Evolutionary conservation across 2,113 vertebrate species (phyloP).

Genomic region (Xiphorhynchus elegans): DNA sequence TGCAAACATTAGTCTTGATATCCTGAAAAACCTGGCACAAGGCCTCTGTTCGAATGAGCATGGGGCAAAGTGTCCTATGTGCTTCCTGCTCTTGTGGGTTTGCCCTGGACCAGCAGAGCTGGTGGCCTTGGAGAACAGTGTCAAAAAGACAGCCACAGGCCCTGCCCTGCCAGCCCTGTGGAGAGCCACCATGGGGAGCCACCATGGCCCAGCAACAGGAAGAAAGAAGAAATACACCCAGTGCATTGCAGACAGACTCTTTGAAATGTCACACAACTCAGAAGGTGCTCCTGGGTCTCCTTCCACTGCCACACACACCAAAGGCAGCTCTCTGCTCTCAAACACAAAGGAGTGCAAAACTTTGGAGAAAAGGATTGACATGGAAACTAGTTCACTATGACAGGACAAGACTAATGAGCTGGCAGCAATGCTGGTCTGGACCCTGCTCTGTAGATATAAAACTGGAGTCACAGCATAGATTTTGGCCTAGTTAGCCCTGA

Average conservation of each 20-base stretch:
- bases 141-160: accelerated
- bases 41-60: neutral
- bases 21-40: neutral
- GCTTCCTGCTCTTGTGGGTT: accelerated
- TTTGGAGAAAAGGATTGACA: neutral
- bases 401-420: neutral
- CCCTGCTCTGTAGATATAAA: neutral
- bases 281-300: neutral
- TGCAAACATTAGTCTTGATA: neutral
- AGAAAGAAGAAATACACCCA: neutral
- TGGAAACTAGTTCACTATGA: neutral
- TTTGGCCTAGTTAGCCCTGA: neutral
- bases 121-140: neutral
- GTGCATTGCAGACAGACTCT: neutral
- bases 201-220: neutral
- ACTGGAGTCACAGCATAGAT: neutral
- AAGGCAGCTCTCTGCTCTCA: neutral
- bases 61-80: accelerated
- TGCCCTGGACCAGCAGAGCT: neutral
- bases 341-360: neutral
- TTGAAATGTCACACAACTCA: neutral
- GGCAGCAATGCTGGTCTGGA: neutral
- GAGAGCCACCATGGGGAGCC: accelerated
- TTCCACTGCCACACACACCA: neutral
- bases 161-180: neutral